phyloP scores from a whole-genome alignment of 2,113 vertebrate species.

The Cacatua alba region DNA sequence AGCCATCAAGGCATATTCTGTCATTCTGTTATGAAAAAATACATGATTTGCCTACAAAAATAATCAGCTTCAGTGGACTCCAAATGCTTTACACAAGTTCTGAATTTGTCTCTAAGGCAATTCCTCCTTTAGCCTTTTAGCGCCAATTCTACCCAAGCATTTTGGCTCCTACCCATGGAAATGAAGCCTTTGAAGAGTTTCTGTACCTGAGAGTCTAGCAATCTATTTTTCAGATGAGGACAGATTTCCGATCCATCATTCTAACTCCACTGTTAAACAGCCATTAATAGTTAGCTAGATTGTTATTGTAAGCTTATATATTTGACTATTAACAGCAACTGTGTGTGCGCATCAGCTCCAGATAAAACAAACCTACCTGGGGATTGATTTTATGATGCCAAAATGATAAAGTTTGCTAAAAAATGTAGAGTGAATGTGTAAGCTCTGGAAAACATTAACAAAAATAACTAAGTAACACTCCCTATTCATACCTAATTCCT shows the following conservation, averaged over 20 bases:
- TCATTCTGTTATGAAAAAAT: neutral
- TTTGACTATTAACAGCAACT: slow-evolving; percentile 41
- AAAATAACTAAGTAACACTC: slow-evolving; percentile 59
- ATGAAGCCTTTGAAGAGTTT: neutral
- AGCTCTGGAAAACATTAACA: slow-evolving; percentile 72
- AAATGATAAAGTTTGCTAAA: slow-evolving; percentile 63
- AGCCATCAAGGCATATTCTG: neutral
- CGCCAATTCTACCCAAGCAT: neutral
- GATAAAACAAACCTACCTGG: slow-evolving; percentile 37
- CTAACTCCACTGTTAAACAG: neutral
- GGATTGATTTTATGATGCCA: slow-evolving; percentile 63
- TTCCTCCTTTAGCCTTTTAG: neutral
- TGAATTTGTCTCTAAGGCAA: neutral
- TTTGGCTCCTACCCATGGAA: neutral
- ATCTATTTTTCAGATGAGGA: neutral
- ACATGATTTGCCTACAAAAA: neutral
- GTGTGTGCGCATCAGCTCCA: neutral
- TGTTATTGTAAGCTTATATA: slow-evolving; percentile 26
- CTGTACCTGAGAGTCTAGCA: neutral
- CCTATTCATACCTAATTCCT: slow-evolving; percentile 60
- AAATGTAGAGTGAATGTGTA: slow-evolving; percentile 55
- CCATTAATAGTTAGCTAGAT: slow-evolving; percentile 44
- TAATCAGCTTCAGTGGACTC: neutral
- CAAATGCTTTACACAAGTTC: neutral
- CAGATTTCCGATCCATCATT: slow-evolving; percentile 1